These are phyloP conservation scores for Peribatodes rhomboidaria DNA, from an alignment of 2,888 invertebrate species.

Conservation along the genomic window DNA sequence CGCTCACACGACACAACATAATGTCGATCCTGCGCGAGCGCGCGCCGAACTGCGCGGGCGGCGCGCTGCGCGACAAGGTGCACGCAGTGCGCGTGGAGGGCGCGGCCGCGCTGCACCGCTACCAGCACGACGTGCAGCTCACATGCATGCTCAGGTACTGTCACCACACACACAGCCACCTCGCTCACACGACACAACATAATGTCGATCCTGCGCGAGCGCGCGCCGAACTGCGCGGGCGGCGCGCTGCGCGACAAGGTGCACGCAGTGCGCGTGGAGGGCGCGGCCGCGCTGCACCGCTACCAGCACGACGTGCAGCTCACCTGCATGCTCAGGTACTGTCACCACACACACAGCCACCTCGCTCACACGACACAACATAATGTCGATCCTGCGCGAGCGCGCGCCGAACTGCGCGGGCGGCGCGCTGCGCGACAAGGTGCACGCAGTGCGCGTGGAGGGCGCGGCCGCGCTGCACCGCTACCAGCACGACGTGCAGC, in stretches of 20 bases:
- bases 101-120: conserved; percentile 92
- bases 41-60: conserved; percentile 86
- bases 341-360: too few species aligned
- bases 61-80: conserved; percentile 93
- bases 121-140: conserved; percentile 97
- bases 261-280: conserved; percentile 94
- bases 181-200: too few species aligned
- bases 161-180: too few species aligned
- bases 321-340: too few species aligned
- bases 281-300: conserved; percentile 93
- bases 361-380: too few species aligned
- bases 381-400: too few species aligned
- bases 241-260: conserved; percentile 93
- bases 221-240: too few species aligned
- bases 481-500: conserved; percentile 96
- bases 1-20: too few species aligned
- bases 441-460: conserved; percentile 94
- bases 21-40: too few species aligned
- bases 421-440: conserved; percentile 92
- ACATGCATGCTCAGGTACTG: too few species aligned
- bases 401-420: too few species aligned
- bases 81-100: conserved; percentile 96
- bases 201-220: too few species aligned
- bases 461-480: conserved; percentile 94
- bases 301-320: conserved; percentile 97